phyloP scores from a whole-genome alignment of 2,797 vertebrate species.

The Coranthus polyacanthus region DNA sequence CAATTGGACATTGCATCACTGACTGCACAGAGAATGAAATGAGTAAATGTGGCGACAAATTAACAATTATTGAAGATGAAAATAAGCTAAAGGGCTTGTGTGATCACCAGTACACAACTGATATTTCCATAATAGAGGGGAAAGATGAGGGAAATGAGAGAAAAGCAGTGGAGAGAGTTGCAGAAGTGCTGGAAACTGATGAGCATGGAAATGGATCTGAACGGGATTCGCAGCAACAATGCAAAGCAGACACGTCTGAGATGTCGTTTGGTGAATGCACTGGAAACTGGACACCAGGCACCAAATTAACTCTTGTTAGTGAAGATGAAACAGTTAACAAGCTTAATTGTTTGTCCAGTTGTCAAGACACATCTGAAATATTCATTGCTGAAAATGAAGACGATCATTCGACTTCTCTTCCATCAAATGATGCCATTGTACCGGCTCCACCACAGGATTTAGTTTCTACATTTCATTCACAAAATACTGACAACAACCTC shows the following conservation, averaged over 20 bases:
- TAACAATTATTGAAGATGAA: background rate
- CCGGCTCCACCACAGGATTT: slow-evolving; percentile 47
- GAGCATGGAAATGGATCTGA: slow-evolving; percentile 12
- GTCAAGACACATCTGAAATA: slow-evolving; percentile 17
- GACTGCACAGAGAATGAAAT: slow-evolving; percentile 12
- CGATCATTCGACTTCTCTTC: slow-evolving; percentile 11
- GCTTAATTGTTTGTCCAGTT: slow-evolving; percentile 13
- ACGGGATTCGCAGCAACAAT: slow-evolving; percentile 12
- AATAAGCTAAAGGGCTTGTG: background rate
- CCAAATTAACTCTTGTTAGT: slow-evolving; percentile 1
- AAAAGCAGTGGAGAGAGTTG: slow-evolving; percentile 6
- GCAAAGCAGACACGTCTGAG: slow-evolving; percentile 13
- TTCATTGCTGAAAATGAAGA: slow-evolving; percentile 33
- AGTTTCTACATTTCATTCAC: slow-evolving; percentile 28
- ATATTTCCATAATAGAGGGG: background rate
- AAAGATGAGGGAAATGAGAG: slow-evolving; percentile 6
- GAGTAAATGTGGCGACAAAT: background rate
- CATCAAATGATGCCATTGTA: slow-evolving; percentile 66
- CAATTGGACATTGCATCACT: background rate
- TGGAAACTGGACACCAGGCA: slow-evolving; percentile 19
- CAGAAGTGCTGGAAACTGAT: slow-evolving; percentile 14
- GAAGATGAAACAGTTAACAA: slow-evolving; percentile 22
- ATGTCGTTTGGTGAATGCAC: slow-evolving; percentile 7
- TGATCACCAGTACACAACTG: slow-evolving; percentile 11
- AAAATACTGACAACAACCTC: slow-evolving; percentile 21